phyloP scores from a whole-genome alignment of 2,113 vertebrate species.

The Rattus rattus region DNA sequence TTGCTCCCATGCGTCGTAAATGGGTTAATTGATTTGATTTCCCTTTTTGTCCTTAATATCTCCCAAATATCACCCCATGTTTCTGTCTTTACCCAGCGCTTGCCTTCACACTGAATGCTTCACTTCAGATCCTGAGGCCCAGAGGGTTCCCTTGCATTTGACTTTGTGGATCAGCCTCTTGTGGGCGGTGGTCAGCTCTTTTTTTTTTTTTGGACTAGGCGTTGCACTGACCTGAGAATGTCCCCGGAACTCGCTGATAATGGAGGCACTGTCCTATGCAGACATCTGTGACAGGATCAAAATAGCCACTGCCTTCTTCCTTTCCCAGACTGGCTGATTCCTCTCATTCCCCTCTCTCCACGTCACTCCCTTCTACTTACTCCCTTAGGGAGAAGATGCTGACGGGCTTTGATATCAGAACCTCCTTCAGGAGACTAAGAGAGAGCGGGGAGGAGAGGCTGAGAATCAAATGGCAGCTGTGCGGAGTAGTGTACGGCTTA shows the following conservation, averaged over 20 bases:
- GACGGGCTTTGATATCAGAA: background rate
- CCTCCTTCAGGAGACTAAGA: background rate
- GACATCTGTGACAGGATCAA: constrained; percentile 38
- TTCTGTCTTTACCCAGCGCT: background rate
- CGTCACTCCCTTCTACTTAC: background rate
- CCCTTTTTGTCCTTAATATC: background rate
- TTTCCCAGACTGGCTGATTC: constrained; percentile 33
- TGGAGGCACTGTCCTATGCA: background rate
- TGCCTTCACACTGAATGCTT: background rate
- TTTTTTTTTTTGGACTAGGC: constrained; percentile 34
- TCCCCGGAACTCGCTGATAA: background rate
- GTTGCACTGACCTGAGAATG: background rate
- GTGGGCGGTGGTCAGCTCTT: background rate
- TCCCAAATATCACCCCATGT: background rate
- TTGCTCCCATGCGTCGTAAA: background rate
- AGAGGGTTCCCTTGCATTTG: background rate
- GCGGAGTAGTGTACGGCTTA: background rate
- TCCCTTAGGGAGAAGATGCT: background rate
- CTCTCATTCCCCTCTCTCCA: background rate
- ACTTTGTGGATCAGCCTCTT: constrained; percentile 29
- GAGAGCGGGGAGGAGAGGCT: background rate
- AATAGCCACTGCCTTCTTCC: constrained; percentile 17
- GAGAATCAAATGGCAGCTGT: background rate
- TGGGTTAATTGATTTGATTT: background rate
- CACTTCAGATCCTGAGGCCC: background rate